phyloP scores from a whole-genome alignment of 2,797 vertebrate species.

The Taenioides sp. region DNA sequence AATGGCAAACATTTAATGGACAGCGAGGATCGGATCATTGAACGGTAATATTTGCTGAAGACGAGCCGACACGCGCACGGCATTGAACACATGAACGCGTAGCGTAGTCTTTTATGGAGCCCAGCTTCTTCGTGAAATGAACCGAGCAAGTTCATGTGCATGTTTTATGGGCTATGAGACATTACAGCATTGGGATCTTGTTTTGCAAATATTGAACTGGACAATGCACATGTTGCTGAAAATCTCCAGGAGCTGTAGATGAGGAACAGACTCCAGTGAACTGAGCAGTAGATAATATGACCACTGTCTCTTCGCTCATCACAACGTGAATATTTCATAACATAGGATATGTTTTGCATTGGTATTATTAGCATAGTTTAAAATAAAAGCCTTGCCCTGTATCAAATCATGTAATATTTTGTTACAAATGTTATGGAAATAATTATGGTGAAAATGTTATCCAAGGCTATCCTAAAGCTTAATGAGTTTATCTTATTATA shows the following conservation, averaged over 20 bases:
- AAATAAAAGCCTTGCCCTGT: too few relatives aligned
- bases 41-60: neutral
- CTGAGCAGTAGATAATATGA: neutral
- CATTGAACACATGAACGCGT: neutral
- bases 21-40: conserved; percentile 8
- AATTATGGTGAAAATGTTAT: too few relatives aligned
- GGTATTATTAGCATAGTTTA: neutral
- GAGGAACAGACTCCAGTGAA: neutral
- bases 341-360: neutral
- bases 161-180: neutral
- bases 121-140: neutral
- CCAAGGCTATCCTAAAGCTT: too few relatives aligned
- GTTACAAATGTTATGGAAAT: too few relatives aligned
- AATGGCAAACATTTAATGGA: conserved; percentile 32
- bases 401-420: too few relatives aligned
- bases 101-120: neutral
- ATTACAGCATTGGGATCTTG: neutral
- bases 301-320: neutral
- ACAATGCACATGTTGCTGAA: neutral
- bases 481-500: too few relatives aligned
- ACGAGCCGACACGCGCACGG: neutral
- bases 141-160: neutral
- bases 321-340: neutral
- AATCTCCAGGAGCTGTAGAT: neutral
- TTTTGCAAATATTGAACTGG: neutral